Evolutionary conservation across 2,888 invertebrate species (phyloP).

Genomic region (Campaea margaritaria): DNA sequence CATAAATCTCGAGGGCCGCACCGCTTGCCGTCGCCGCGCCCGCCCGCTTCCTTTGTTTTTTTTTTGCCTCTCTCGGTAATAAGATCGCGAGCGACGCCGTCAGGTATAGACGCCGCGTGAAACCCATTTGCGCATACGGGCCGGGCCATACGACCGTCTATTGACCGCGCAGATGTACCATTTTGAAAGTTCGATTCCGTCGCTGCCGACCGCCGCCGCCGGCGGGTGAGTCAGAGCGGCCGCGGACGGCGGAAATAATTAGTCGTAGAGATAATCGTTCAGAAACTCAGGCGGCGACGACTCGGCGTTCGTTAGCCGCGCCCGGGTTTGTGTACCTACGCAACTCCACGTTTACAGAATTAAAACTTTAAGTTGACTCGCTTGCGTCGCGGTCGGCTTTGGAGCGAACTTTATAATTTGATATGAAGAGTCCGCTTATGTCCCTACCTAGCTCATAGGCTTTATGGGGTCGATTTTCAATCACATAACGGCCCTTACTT

Average conservation of each 20-base stretch:
- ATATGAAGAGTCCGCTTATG: slow-evolving; percentile 22
- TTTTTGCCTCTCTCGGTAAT: slow-evolving; percentile 67
- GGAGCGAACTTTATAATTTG: slow-evolving; percentile 44
- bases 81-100: slow-evolving; percentile 76
- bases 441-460: too few species aligned
- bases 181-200: slow-evolving; percentile 44
- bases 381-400: slow-evolving; percentile 39
- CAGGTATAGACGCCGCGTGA: slow-evolving; percentile 71
- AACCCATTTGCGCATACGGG: slow-evolving; percentile 44
- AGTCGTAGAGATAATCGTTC: slow-evolving; percentile 68
- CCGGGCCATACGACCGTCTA: slow-evolving; percentile 56
- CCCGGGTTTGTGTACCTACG: slow-evolving; percentile 31
- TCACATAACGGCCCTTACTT: too few species aligned
- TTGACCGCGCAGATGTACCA: slow-evolving; percentile 61
- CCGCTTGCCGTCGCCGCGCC: slow-evolving; percentile 52
- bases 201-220: slow-evolving; percentile 20
- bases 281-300: slow-evolving; percentile 47
- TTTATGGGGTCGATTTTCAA: too few species aligned
- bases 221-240: slow-evolving; percentile 46
- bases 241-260: slow-evolving; percentile 69
- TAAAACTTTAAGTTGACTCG: slow-evolving; percentile 47
- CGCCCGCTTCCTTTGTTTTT: slow-evolving; percentile 71
- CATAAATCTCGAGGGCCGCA: slow-evolving; percentile 73
- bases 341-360: slow-evolving; percentile 47
- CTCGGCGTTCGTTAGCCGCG: slow-evolving; percentile 44